Evolutionary conservation across 2,888 invertebrate species (phyloP).

Genomic region (Mythimna pallens): DNA sequence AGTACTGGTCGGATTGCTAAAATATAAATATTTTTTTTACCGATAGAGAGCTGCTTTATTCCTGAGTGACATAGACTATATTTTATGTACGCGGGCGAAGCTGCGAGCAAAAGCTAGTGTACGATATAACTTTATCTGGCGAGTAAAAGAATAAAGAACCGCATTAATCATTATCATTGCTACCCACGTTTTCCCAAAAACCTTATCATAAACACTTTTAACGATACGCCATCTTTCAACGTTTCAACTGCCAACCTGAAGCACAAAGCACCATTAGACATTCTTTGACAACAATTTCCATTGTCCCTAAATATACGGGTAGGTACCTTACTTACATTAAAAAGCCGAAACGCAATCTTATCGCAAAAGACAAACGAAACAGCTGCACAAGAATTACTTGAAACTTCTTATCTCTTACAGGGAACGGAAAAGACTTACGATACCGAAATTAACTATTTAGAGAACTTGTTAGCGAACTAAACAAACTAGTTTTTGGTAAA

Average conservation of each 20-base stretch:
- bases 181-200: constrained; percentile 1
- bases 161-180: not conserved
- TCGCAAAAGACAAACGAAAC: constrained; percentile 56
- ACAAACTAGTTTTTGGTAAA: constrained; percentile 17
- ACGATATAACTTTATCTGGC: no score
- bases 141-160: no score
- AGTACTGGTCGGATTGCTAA: no score
- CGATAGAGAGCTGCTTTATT: no score
- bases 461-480: constrained; percentile 39
- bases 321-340: constrained; percentile 32
- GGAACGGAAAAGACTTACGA: constrained; percentile 51
- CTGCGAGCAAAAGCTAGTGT: no score
- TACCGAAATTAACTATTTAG: constrained; percentile 42
- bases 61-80: no score
- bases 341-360: constrained; percentile 58
- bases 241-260: not conserved
- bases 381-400: constrained; percentile 54
- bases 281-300: constrained; percentile 47
- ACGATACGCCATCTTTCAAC: not conserved
- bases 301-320: constrained; percentile 52
- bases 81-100: no score
- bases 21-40: no score
- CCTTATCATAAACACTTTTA: not conserved
- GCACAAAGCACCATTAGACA: constrained; percentile 9
- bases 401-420: constrained; percentile 58